These are phyloP conservation scores for Calliphora vomitoria DNA, from an alignment of 2,888 invertebrate species.

Conservation along the genomic window DNA sequence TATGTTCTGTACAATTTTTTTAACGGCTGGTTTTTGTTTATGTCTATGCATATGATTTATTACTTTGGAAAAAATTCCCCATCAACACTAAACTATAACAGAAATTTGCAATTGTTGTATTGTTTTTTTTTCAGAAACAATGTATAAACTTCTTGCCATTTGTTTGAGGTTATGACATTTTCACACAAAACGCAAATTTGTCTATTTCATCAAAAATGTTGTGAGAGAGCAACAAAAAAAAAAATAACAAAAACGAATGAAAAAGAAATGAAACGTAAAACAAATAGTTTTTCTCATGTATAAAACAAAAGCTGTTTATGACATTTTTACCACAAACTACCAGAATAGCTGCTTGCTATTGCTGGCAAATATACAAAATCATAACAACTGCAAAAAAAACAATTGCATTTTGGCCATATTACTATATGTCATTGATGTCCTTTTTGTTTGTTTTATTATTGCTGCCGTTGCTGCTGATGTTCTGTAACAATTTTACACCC, in stretches of 20 bases:
- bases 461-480: background rate
- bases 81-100: conserved; percentile 51
- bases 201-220: conserved; percentile 81
- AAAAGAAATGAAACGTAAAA: conserved; percentile 67
- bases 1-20: conserved; percentile 42
- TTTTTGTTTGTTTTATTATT: conserved; percentile 40
- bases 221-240: conserved; percentile 3
- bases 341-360: conserved; percentile 25
- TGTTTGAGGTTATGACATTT: conserved; percentile 74
- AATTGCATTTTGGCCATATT: conserved; percentile 64
- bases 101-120: conserved; percentile 47
- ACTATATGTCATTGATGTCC: conserved; percentile 67
- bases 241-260: conserved; percentile 25
- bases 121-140: conserved; percentile 35
- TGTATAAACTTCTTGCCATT: conserved; percentile 72
- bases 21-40: conserved; percentile 73
- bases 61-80: conserved; percentile 59
- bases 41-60: conserved; percentile 74
- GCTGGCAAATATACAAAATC: conserved; percentile 31
- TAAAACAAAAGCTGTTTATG: conserved; percentile 74
- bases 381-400: conserved; percentile 23
- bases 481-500: conserved; percentile 61
- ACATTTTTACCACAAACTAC: conserved; percentile 71
- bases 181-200: conserved; percentile 81
- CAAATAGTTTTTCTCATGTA: conserved; percentile 71